Evolutionary conservation across 2,113 vertebrate species (phyloP), one percentile per base, ranked within the genome.

Genomic region (Microtus ochrogaster): DNA sequence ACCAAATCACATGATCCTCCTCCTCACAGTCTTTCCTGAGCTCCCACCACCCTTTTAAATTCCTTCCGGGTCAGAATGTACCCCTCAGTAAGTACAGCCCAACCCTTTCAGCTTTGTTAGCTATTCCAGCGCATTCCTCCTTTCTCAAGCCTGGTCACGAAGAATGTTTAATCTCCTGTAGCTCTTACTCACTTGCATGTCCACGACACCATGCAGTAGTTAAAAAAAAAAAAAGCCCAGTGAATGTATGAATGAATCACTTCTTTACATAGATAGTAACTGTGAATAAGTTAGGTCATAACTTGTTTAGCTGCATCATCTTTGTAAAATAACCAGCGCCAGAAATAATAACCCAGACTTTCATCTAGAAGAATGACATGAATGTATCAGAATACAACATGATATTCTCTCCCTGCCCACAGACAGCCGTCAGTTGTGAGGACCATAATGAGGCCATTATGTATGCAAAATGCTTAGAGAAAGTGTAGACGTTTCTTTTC

Each of bases 391-490:
- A 97, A 41, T 68, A 89, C 63, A 90, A 76, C n/a, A 49, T 16
- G 83, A 74, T 85, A 90, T 28, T 12, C 8, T 89, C 86, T 36
- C 30, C 47, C 36, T 77, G 77, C 47, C 94, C 85, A 79, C 3
- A 16, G 84, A 93, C 47, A 91, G 87, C 44, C 94, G 63, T 96
- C 96, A 95, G 76, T 83, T 88, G 79, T 92, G 93, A 30, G 61
- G 61, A 77, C 91, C 77, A 58, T 94, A 97, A 94, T 17, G 47
- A 89, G 47, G 73, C 94, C 94, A 96, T n/a, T 86, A 89, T 94
- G 93, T 94, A 97, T 96, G 91, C 65, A 95, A 97, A 98, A 97
- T 78, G 66, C 97, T 98, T 97, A 91, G 87, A 93, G 95, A 97
- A 88, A 77, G 82, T 58, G 9, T 49, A 86, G 89, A 93, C 91